Evolutionary conservation across 2,113 vertebrate genomes (phyloP), one percentile per base, ranked within the genome.

Genomic region (Xiphophorus hellerii): DNA sequence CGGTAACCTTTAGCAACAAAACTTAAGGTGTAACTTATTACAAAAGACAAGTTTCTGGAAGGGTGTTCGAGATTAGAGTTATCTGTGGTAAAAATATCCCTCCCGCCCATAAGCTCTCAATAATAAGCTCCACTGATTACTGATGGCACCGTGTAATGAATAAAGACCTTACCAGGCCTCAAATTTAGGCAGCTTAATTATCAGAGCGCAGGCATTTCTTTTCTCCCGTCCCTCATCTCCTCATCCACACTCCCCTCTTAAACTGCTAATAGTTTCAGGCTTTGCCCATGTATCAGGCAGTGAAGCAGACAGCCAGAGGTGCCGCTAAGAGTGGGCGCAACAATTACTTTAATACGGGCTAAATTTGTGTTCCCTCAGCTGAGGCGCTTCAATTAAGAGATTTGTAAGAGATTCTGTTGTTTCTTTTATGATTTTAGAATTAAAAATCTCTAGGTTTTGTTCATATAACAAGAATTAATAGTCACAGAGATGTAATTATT

Each of bases 101-200:
- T 54, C 76, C 76, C 66, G 29, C 84, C 85, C 77, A 61, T 81
- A 73, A 31, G n/a, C 69, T 81, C 81, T 77, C 74, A 73, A 80
- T 89, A 83, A 85, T 84, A 88, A 83, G 83, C 90, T 78, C 77
- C 69, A 81, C 83, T 88, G 82, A 91, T 88, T 89, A 80, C 86
- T 89, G 82, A 81, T 81, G 83, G 84, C 86, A 83, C 84, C 76
- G 72, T 72, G 73, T 89, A 83, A 91, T 85, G 87, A 91, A 85
- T 84, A 87, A 92, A 93, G 87, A 88, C 79, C 74, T 87, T 58
- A 77, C 29, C 78, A 65, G 78, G 84, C 85, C 48, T 29, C 81
- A 84, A 75, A 87, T 85, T 92, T 88, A 82, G 79, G 83, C 78
- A 77, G 74, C 82, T 76, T 88, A 89, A 91, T 87, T 84, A 85